Conservation (phyloP, 2,113 vertebrate species). For the Phaethornis superciliosus region DNA sequence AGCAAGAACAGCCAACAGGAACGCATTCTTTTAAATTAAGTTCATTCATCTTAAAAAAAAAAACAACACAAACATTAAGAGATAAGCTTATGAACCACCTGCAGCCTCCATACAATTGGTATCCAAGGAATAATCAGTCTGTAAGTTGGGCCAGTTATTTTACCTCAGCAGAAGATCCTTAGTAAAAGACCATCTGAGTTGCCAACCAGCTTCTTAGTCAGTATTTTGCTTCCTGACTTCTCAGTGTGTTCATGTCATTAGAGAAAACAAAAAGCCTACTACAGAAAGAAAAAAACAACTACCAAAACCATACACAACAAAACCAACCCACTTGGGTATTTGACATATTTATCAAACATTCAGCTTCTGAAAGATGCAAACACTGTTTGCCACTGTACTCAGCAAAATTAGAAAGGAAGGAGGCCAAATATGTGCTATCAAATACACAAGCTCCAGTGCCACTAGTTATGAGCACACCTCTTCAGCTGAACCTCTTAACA, state of each 20-base stretch:
- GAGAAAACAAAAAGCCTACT: neutral
- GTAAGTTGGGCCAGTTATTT: neutral
- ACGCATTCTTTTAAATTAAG: neutral
- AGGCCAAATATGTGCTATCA: neutral
- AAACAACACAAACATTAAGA: neutral
- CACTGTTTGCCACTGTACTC: fast-evolving
- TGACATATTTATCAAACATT: neutral
- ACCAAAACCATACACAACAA: neutral
- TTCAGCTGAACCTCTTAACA: neutral
- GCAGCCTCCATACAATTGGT: neutral
- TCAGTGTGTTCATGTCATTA: neutral
- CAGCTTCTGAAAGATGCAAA: neutral
- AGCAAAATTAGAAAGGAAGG: neutral
- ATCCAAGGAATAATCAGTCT: neutral
- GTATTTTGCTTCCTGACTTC: neutral
- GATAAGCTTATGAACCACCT: constrained; percentile 13
- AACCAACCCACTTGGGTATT: neutral
- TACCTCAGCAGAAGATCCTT: neutral
- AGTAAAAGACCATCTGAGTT: neutral
- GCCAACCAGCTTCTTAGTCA: neutral
- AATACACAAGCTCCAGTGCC: neutral
- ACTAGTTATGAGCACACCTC: neutral
- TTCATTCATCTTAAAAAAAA: constrained; percentile 26
- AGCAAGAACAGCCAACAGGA: neutral
- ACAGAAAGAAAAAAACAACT: neutral